Conservation (phyloP, 2,888 invertebrate genomes). For the Protonemura montana region DNA sequence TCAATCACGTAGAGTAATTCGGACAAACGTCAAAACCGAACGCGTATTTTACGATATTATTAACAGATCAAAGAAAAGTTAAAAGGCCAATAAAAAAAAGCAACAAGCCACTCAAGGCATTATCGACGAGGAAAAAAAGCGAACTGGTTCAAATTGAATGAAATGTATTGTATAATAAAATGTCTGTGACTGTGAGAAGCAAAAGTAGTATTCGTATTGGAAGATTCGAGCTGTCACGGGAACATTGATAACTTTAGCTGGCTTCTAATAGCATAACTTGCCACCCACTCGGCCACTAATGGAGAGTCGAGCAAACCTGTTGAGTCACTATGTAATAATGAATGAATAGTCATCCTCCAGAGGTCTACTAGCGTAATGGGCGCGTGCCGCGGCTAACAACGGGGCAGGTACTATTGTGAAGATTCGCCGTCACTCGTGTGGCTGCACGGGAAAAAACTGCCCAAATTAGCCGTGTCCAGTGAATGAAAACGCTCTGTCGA, state of each 20-base stretch:
- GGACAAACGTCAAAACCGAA: background rate
- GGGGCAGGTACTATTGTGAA: background rate
- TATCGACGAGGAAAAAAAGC: background rate
- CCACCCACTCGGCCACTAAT: conserved; percentile 34
- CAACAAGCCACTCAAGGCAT: conserved; percentile 13
- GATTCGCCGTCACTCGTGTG: background rate
- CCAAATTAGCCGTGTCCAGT: conserved; percentile 14
- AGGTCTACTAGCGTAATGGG: background rate
- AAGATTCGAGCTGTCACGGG: conserved; percentile 1
- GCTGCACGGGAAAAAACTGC: background rate
- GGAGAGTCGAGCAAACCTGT: conserved; percentile 40
- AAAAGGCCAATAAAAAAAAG: conserved; percentile 9
- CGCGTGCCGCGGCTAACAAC: conserved; percentile 33
- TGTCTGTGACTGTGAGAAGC: background rate
- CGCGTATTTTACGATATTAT: conserved; percentile 17
- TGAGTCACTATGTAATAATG: conserved; percentile 43
- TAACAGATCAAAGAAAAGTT: conserved; percentile 20
- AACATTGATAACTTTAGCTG: conserved; percentile 1
- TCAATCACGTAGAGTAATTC: conserved; percentile 16
- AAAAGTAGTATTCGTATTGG: conserved; percentile 19
- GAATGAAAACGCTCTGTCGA: background rate
- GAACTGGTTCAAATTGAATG: conserved; percentile 9
- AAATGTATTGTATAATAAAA: background rate
- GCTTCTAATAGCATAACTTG: background rate
- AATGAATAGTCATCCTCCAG: conserved; percentile 43